phyloP scores from a whole-genome alignment of 2,797 vertebrate species.

The Schizothorax lantsangensis region DNA sequence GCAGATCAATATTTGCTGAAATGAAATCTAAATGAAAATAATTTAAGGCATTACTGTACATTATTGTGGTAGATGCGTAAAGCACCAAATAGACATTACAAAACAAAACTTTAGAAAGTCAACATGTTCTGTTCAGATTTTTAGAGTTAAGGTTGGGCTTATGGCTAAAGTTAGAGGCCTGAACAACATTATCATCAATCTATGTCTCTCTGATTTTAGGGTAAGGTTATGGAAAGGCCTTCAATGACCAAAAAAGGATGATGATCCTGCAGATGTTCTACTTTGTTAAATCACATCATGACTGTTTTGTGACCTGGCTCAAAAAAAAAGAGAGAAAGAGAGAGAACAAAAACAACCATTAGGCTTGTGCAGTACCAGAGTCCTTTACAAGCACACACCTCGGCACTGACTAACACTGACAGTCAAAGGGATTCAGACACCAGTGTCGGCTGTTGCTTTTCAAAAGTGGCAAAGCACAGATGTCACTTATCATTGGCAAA shows the following conservation, averaged over 20 bases:
- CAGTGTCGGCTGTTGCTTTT: neutral
- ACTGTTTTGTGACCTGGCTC: constrained; percentile 48
- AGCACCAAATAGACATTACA: neutral
- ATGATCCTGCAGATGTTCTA: constrained; percentile 24
- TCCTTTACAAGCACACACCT: constrained; percentile 68
- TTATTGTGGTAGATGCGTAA: neutral
- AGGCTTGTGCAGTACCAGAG: constrained; percentile 66
- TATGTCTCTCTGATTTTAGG: neutral
- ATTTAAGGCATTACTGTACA: neutral
- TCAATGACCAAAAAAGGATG: constrained; percentile 12
- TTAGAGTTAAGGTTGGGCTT: neutral
- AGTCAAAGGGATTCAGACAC: neutral
- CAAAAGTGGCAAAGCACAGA: constrained; percentile 1
- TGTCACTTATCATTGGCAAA: neutral
- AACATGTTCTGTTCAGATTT: neutral
- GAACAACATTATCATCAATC: neutral
- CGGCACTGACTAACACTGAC: constrained; percentile 53
- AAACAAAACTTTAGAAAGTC: neutral
- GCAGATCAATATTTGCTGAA: neutral
- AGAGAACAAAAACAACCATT: neutral
- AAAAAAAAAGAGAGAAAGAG: constrained; percentile 56
- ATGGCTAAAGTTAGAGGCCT: neutral
- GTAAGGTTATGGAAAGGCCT: neutral
- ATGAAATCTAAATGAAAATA: neutral
- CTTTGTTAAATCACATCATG: constrained; percentile 57